phyloP scores from a whole-genome alignment of 2,797 vertebrate genomes.

The Eptatretus atami region DNA sequence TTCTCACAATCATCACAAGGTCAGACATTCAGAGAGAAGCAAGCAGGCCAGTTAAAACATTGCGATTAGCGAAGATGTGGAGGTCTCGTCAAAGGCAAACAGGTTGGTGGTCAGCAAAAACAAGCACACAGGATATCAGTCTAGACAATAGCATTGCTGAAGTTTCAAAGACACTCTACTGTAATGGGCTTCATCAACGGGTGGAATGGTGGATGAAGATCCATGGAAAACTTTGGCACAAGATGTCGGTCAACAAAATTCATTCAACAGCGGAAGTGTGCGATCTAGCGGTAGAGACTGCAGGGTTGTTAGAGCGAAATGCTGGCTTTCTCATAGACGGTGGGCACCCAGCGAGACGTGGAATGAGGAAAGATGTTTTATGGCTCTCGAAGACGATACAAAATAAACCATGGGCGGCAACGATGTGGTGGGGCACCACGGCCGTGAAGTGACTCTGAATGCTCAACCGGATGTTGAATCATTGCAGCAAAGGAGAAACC shows the following conservation, averaged over 20 bases:
- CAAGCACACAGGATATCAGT: background rate
- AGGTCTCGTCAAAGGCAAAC: background rate
- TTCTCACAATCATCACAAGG: no score
- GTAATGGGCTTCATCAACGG: background rate
- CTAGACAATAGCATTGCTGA: background rate
- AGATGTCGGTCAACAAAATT: background rate
- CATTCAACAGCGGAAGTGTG: background rate
- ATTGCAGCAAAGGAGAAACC: no score
- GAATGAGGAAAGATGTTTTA: no score
- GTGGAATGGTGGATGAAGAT: background rate
- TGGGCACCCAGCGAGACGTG: background rate
- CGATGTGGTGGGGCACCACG: background rate
- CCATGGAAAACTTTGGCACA: background rate
- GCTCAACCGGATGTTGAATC: constrained; percentile 66
- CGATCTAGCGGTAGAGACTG: background rate
- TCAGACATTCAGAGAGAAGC: background rate
- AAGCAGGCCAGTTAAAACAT: background rate
- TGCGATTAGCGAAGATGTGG: constrained; percentile 1
- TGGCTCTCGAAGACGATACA: no score
- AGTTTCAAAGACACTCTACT: background rate
- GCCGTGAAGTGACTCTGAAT: constrained; percentile 28
- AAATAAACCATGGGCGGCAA: background rate
- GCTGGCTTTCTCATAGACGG: background rate
- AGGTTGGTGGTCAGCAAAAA: background rate
- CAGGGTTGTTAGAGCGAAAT: background rate